These are phyloP conservation scores for Tineola bisselliella DNA, from an alignment of 2,888 invertebrate species.

Conservation along the genomic window DNA sequence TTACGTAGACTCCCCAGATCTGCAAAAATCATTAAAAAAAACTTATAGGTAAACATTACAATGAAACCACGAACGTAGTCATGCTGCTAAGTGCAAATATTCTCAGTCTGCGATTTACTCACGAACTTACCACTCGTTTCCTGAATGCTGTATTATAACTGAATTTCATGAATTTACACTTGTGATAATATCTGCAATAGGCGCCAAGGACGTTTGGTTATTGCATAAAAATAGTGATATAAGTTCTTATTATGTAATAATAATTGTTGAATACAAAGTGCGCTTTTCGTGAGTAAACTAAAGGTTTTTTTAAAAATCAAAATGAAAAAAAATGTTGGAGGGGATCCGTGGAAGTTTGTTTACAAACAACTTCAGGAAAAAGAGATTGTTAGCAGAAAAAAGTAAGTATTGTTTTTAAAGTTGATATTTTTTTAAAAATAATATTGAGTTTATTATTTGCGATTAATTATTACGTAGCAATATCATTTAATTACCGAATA, in stretches of 20 bases:
- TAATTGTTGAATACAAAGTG: background rate
- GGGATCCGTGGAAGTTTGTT: conserved; percentile 53
- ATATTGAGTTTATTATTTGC: no score
- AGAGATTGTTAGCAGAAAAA: conserved; percentile 43
- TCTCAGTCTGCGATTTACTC: background rate
- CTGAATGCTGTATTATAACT: background rate
- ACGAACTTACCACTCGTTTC: background rate
- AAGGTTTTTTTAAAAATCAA: background rate
- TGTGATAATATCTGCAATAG: background rate
- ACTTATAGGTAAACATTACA: background rate
- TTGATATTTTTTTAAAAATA: no score
- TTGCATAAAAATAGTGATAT: background rate
- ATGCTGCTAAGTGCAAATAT: background rate
- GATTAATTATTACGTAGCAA: no score
- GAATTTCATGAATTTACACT: background rate
- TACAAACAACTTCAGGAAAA: conserved; percentile 41
- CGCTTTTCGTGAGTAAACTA: background rate
- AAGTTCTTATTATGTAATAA: background rate
- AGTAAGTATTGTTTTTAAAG: conserved; percentile 32
- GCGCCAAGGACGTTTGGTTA: background rate
- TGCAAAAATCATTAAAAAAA: background rate
- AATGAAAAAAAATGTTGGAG: background rate
- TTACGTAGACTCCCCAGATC: background rate
- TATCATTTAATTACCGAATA: no score
- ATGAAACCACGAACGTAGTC: background rate